A percentile compares a stretch with the other conserved stretches of the same genome.
Conservation (phyloP, 2,113 vertebrate genomes). For the Atherinomorus stipes region DNA sequence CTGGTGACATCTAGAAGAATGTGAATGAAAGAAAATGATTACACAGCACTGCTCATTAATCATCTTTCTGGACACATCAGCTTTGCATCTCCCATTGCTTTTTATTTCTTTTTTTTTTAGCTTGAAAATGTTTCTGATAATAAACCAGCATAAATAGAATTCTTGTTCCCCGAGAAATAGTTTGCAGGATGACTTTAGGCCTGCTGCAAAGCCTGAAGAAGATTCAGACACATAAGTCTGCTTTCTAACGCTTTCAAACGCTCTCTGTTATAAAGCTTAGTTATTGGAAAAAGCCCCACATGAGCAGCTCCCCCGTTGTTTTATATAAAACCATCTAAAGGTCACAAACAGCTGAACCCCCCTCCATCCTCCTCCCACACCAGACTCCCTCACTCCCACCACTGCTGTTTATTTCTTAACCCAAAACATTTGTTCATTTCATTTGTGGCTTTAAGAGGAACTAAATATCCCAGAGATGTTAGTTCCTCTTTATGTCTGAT, state of each 20-base stretch:
- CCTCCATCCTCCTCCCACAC: background rate
- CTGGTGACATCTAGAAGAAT: conserved; percentile 59
- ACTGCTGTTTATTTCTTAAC: conserved; percentile 55
- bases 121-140: background rate
- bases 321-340: conserved; percentile 60
- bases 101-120: background rate
- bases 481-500: conserved; percentile 67
- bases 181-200: background rate
- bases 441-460: conserved; percentile 71
- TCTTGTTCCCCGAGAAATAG: conserved; percentile 5
- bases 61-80: conserved; percentile 22
- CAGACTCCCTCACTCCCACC: conserved; percentile 19
- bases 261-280: conserved; percentile 21
- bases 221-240: conserved; percentile 17
- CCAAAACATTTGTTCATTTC: conserved; percentile 73
- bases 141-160: conserved; percentile 3
- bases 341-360: conserved; percentile 50
- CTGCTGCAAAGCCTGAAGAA: conserved; percentile 2
- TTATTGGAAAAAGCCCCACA: conserved; percentile 29
- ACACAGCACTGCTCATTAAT: conserved; percentile 28
- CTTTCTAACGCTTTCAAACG: conserved; percentile 22
- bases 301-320: conserved; percentile 26
- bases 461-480: conserved; percentile 74
- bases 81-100: too few relatives aligned
- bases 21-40: conserved; percentile 34